Conservation (phyloP, 2,113 vertebrate species). For the Tragulus kanchil region DNA sequence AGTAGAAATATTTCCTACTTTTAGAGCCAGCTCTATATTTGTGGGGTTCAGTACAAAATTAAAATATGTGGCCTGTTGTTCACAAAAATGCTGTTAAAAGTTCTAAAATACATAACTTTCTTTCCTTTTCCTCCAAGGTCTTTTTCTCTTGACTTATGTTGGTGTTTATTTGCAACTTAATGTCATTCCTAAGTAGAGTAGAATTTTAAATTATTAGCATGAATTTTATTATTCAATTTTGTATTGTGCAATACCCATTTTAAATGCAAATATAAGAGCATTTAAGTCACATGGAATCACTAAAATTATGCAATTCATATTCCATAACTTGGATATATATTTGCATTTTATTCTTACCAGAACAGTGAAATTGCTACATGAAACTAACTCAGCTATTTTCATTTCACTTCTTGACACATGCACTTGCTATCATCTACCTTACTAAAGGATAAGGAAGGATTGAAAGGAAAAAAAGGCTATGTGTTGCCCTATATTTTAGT, state of each 20-base stretch:
- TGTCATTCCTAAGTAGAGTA: not conserved
- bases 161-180: conserved; percentile 26
- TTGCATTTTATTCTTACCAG: conserved; percentile 16
- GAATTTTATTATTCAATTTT: not conserved
- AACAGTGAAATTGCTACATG: not conserved
- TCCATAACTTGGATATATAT: not conserved
- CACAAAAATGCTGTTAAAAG: not conserved
- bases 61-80: not conserved
- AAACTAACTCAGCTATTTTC: conserved; percentile 1
- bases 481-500: not conserved
- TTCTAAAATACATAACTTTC: not conserved
- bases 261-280: conserved; percentile 29
- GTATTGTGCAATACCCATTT: not conserved
- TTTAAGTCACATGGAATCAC: not conserved
- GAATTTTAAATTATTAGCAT: conserved; percentile 1
- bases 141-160: not conserved
- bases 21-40: not conserved
- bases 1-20: conserved; percentile 49
- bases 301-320: not conserved
- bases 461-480: not conserved
- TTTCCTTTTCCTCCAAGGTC: not conserved
- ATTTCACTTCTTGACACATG: not conserved
- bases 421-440: not conserved
- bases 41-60: not conserved
- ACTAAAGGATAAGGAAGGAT: not conserved